phyloP scores from a whole-genome alignment of 2,888 invertebrate species.

The Xestobium rufovillosum region DNA sequence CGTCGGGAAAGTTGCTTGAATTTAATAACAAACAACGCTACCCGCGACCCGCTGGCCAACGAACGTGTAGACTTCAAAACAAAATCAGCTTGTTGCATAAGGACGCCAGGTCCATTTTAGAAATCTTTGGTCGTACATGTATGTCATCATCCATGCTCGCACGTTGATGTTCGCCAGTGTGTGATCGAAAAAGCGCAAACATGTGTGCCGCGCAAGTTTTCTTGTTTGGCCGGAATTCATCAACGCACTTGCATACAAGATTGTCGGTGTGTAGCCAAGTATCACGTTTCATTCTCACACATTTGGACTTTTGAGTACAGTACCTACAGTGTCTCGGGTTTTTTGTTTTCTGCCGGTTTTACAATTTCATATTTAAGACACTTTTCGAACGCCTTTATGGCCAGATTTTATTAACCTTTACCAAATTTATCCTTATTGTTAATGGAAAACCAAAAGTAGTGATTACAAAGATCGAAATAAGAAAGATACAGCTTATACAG shows the following conservation, averaged over 20 bases:
- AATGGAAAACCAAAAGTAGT: conserved; percentile 3
- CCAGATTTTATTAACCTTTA: conserved; percentile 2
- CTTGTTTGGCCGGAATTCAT: conserved; percentile 7
- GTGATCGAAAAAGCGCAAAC: not conserved
- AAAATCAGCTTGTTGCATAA: too few species aligned
- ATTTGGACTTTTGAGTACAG: too few species aligned
- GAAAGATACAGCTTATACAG: too few species aligned
- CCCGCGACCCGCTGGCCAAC: too few species aligned
- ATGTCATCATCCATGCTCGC: too few species aligned
- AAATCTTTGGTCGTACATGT: too few species aligned
- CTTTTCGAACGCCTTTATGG: conserved; percentile 4
- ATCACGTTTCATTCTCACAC: not conserved
- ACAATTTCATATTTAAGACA: conserved; percentile 3
- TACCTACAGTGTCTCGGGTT: not conserved
- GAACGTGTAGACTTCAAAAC: too few species aligned
- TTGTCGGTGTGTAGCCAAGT: conserved; percentile 1
- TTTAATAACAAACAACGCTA: too few species aligned
- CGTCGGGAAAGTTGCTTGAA: too few species aligned
- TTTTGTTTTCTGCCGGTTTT: not conserved
- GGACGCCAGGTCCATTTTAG: too few species aligned
- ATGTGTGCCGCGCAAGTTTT: conserved; percentile 9
- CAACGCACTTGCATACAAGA: conserved; percentile 10
- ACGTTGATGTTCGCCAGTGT: conserved; percentile 7
- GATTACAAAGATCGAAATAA: too few species aligned
- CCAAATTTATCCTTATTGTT: not conserved